phyloP scores from a whole-genome alignment of 2,113 vertebrate genomes.

The Misgurnus anguillicaudatus region DNA sequence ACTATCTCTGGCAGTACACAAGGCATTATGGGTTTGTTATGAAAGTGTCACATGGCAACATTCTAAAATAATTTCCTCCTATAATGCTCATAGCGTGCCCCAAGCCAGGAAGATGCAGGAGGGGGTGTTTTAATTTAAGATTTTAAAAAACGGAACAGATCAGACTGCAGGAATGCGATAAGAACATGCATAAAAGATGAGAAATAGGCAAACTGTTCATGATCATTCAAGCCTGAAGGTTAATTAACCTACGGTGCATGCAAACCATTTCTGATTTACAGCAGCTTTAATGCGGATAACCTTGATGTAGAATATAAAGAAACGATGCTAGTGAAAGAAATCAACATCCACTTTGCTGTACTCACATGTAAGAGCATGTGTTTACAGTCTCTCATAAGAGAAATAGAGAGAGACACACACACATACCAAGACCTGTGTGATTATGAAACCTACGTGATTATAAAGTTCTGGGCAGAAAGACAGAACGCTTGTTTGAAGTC shows the following conservation, averaged over 20 bases:
- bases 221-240: constrained; percentile 59
- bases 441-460: constrained; percentile 53
- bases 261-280: not conserved
- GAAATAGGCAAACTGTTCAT: constrained; percentile 31
- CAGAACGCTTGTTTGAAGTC: constrained; percentile 46
- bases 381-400: constrained; percentile 9
- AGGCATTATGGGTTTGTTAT: constrained; percentile 23
- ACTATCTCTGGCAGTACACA: not conserved
- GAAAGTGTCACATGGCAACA: constrained; percentile 36
- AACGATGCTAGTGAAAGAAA: not conserved
- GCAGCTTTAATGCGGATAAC: not conserved
- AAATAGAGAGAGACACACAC: constrained; percentile 2
- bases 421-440: constrained; percentile 41
- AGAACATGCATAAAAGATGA: constrained; percentile 34
- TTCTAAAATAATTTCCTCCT: constrained; percentile 31
- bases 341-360: not conserved
- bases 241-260: constrained; percentile 56
- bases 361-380: constrained; percentile 38
- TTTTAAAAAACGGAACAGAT: constrained; percentile 17
- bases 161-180: constrained; percentile 42
- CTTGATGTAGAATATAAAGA: not conserved
- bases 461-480: constrained; percentile 46
- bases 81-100: not conserved
- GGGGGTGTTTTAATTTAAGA: not conserved
- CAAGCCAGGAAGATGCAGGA: constrained; percentile 6